phyloP scores from a whole-genome alignment of 2,888 invertebrate genomes.

The Phytoseiulus persimilis region DNA sequence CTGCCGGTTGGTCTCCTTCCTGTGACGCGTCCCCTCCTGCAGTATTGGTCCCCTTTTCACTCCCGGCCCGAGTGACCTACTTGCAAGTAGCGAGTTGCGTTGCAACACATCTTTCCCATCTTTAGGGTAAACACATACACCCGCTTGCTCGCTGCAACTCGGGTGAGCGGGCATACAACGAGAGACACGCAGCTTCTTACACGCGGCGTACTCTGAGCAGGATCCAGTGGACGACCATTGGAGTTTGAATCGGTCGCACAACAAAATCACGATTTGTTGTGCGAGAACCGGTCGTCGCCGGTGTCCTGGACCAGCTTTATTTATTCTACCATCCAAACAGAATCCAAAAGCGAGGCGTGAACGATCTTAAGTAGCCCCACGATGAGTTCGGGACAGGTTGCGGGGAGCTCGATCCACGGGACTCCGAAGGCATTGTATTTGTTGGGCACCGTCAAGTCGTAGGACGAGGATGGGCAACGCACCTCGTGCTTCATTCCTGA shows the following conservation, averaged over 20 bases:
- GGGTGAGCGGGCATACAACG: not conserved
- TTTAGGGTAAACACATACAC: slow-evolving; percentile 34
- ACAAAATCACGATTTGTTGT: not conserved
- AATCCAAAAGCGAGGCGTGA: not conserved
- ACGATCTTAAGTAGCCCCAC: not conserved
- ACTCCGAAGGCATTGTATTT: too few species aligned
- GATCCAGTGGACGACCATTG: not conserved
- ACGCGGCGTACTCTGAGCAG: not conserved
- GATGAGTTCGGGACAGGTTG: not conserved
- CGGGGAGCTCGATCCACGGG: not conserved
- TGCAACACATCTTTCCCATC: slow-evolving; percentile 26
- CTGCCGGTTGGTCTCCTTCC: slow-evolving; percentile 15
- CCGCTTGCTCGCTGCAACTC: not conserved
- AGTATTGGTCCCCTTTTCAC: not conserved
- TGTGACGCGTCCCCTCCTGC: slow-evolving; percentile 21
- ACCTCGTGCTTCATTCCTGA: too few species aligned
- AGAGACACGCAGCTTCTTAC: not conserved
- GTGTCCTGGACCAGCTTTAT: not conserved
- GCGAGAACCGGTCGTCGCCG: not conserved
- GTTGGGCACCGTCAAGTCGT: too few species aligned
- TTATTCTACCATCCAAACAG: not conserved
- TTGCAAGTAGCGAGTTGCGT: slow-evolving; percentile 35
- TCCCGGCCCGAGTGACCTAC: slow-evolving; percentile 37
- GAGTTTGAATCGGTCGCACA: not conserved
- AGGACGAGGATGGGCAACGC: too few species aligned